Evolutionary conservation across 2,797 vertebrate species (phyloP).

Genomic region (Mionectes olivaceus): DNA sequence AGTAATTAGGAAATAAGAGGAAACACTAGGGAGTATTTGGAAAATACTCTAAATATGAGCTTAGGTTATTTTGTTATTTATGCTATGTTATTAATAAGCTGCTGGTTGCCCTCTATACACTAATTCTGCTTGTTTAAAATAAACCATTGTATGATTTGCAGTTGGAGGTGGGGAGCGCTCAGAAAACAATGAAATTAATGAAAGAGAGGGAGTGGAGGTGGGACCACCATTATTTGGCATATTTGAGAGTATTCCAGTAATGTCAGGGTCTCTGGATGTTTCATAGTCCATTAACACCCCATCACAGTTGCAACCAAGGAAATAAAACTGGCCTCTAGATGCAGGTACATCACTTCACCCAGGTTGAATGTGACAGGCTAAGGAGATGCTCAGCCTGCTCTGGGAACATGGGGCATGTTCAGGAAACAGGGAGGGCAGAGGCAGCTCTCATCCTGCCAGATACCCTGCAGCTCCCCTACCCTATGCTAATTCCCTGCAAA

Average conservation of each 20-base stretch:
- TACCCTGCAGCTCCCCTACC: not conserved
- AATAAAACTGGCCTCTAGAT: not conserved
- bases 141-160: not conserved
- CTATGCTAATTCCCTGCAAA: not conserved
- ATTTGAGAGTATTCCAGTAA: not conserved
- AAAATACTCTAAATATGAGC: not conserved
- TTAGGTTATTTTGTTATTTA: not conserved
- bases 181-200: not conserved
- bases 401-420: rapidly evolving
- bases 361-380: not conserved
- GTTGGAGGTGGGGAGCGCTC: not conserved
- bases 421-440: not conserved
- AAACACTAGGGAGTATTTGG: not conserved
- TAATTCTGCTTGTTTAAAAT: not conserved
- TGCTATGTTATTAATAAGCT: not conserved
- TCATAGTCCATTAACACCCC: not conserved
- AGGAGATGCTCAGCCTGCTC: not conserved
- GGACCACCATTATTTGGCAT: not conserved
- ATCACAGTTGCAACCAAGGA: not conserved
- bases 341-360: not conserved
- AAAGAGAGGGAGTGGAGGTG: not conserved
- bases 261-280: not conserved
- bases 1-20: not conserved
- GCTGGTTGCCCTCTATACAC: not conserved
- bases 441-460: not conserved